Base-by-base conservation (phyloP, 1,140 invertebrate genomes). In the Bombus difficillimus region DNA sequence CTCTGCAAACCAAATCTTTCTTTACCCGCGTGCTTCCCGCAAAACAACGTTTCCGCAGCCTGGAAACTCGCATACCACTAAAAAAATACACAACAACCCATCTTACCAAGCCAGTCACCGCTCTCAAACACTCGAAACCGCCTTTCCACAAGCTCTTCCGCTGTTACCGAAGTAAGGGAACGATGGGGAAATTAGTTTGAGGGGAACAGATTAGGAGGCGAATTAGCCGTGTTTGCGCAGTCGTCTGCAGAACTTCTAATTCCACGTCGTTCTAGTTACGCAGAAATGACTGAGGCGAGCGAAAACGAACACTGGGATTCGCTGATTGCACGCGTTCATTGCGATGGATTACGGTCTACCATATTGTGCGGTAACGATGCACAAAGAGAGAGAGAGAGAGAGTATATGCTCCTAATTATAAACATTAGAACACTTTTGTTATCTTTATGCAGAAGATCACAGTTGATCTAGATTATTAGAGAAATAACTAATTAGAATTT, bases 171-270 rank as follows among this genome's bases (percentile, higher is more conserved):
- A 59, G 47, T 53, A 53, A 62, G 34, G 53, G 22, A 76, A 76
- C 74, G 74, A 59, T 18, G 25, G 25, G 18, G 5, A 59, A 53
- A 57, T 76, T 53, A 76, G 74, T 76, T 18, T n/a, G n/a, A n/a
- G 32, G 47, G 32, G 28, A 18, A 53, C 34, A 76, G 74, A 53
- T 43, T 76, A 76, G 74, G 12, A 39, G 13, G 28, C 10, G 72
- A 74, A 74, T 74, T 76, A 34, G 18, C 34, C 59, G 12, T 59
- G 74, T 57, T 76, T 76, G 74, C 74, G 53, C 74, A 37, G 34
- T 73, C 71, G 71, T 32, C 71, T 66, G 66, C 32, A n/a, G 32
- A 80, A 71, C 78, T 81, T 71, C 66, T 41, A 71, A 71, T 68
- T 71, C 34, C 43, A 22, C 12, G n/a, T 71, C 66, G 66, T 71